Conservation (phyloP, 2,797 vertebrate genomes). For the Thaleichthys pacificus region DNA sequence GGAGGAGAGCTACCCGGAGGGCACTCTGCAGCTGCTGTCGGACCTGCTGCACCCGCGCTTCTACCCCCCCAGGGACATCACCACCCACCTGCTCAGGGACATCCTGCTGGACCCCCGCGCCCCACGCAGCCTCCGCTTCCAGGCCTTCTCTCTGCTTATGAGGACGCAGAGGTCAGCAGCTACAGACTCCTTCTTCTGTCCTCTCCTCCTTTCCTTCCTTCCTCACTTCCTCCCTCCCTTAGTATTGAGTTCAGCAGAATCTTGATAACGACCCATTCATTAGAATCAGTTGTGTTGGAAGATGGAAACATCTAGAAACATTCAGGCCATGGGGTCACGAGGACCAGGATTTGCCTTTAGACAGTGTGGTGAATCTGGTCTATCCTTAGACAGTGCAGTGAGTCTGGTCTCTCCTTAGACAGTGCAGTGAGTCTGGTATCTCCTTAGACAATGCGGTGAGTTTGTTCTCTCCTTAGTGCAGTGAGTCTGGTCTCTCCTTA, state of each 20-base stretch:
- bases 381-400: no score
- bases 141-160: slow-evolving; percentile 88
- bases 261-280: no score
- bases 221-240: neutral
- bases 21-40: slow-evolving; percentile 86
- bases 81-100: slow-evolving; percentile 77
- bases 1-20: slow-evolving; percentile 84
- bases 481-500: neutral
- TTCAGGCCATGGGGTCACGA: neutral
- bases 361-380: no score
- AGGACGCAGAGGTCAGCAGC: slow-evolving; percentile 87
- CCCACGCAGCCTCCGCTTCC: slow-evolving; percentile 68
- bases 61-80: slow-evolving; percentile 81
- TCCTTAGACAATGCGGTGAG: no score
- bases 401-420: no score
- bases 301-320: neutral
- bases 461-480: no score
- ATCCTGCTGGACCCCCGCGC: slow-evolving; percentile 79
- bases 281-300: no score
- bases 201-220: neutral
- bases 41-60: slow-evolving; percentile 83
- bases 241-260: neutral
- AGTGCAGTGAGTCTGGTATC: no score
- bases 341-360: neutral
- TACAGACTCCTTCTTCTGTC: neutral